Evolutionary conservation across 2,888 invertebrate genomes (phyloP), one percentile per base, ranked within the genome.

Genomic region (Morpho achilles): DNA sequence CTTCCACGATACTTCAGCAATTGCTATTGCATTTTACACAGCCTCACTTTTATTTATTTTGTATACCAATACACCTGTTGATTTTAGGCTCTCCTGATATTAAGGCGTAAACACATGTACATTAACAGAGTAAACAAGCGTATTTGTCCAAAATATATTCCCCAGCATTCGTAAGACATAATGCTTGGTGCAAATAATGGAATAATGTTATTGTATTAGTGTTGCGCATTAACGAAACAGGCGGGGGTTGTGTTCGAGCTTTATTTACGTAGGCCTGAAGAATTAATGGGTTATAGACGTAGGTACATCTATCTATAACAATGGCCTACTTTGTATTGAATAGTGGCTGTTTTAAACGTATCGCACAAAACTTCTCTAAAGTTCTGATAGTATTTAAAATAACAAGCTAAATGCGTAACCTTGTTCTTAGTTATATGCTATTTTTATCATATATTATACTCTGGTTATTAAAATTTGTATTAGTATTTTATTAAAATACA

Each of bases 171-270:
- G 23, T 45, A 56, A 32, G 43, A 49, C 42, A 48, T 60, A 55
- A 61, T 58, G 42, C 46, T 55, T 71, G 72, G 72, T 74, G 74
- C 71, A 73, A 77, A 75, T 75, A 80, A 77, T 76, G 74, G 71
- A 68, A 73, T 77, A 76, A 76, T 78, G 75, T 83, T 79, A 77
- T 82, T 67, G 52, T 64, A 67, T 67, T 64, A 64, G 59, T 58
- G 53, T 59, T 50, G 58, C 51, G 53, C 64, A 64, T 67, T 65
- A 64, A 51, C 45, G 46, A 49, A 60, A 60, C 60, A 62, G 63
- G 63, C 58, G 48, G n/a, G 16, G 50, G 51, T 56, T 32, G 52
- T 52, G 52, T 42, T 10, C 47, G 9, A 46, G 52, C 42, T 9
- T 57, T 57, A 52, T 57, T 44, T 52, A 58, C 55, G 46, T 49